Conservation (phyloP, 2,113 vertebrate genomes). For the human (Homo sapiens) region GRCh38 chr9:80060001-80060500, state of each 20-base stretch:
- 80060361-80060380: background rate
- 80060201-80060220: background rate
- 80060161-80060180: background rate
- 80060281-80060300: background rate
- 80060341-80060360: background rate
- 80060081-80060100: background rate
- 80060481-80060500: background rate
- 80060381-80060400: background rate
- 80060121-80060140: background rate
- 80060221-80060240: background rate
- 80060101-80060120: background rate
- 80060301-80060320: accelerated
- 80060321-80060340: background rate
- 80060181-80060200: background rate
- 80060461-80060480: background rate
- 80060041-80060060: background rate
- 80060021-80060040: background rate
- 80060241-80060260: background rate
- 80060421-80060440: background rate
- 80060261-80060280: background rate
- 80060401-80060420: background rate
- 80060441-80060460: background rate
- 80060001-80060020: background rate
- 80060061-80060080: background rate
- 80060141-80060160: background rate